Base-by-base conservation (phyloP, 1,140 invertebrate species). In the Pseudomyrmex cubaensis region DNA sequence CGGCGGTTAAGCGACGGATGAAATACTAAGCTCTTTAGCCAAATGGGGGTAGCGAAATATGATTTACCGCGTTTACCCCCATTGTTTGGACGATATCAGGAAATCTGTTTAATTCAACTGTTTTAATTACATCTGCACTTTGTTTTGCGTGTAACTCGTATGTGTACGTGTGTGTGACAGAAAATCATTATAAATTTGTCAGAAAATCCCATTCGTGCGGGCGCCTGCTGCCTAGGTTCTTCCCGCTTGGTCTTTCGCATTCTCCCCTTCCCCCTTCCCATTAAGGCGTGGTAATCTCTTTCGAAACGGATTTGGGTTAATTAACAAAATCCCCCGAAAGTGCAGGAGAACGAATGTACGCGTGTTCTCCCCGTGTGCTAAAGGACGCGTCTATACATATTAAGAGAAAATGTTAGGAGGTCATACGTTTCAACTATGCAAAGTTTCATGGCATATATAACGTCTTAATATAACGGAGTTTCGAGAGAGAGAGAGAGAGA, bases 211-310 rank as follows among this genome's bases (percentile, higher is more conserved):
- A 46, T 66, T 66, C 4, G 50, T 13, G 35, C 35, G 35, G 35
- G 35, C 35, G 35, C 35, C 35, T 35, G 35, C 35, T 35, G 35
- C 35, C 35, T 7, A 35, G 35, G 5, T 35, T 35, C 35, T 35
- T 35, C 5, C 35, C 35, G 35, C 35, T 35, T 35, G 50, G 25
- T n/a, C 20, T 57, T 10, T 66, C 15, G n/a, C 15, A 8, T 17
- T 52, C 2, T 64, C 10, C 3, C 59, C 9, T 80, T 48, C 50
- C 15, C 7, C 35, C 13, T 12, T 48, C 22, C 54, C 44, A 66
- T 77, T 72, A 80, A 70, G 54, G 54, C 12, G n/a, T 15, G 15
- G 64, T 78, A 78, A 78, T 69, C 54, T 70, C 76, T 70, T 61
- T 15, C 54, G 20, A 8, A 70, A 48, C 46, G 44, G 56, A 56